These are phyloP conservation scores for Unio delphinus DNA, from an alignment of 2,888 invertebrate species.

Conservation along the genomic window DNA sequence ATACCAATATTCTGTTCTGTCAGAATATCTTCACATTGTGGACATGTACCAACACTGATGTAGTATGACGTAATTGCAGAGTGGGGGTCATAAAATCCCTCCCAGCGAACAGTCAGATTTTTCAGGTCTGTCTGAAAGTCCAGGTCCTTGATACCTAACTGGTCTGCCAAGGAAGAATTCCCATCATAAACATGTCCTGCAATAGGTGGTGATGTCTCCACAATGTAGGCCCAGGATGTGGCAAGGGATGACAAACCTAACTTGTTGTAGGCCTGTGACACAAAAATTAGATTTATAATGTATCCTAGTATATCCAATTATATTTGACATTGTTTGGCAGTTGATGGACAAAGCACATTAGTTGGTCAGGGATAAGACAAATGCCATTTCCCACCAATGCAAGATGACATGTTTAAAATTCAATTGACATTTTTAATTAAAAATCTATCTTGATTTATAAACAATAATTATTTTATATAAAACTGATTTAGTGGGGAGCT, in stretches of 20 bases:
- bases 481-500: no score
- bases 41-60: conserved; percentile 31
- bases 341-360: no score
- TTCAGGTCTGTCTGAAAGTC: conserved; percentile 22
- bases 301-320: no score
- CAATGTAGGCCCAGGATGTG: conserved; percentile 21
- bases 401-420: no score
- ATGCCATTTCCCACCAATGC: no score
- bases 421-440: no score
- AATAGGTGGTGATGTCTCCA: conserved; percentile 17
- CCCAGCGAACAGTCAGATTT: conserved; percentile 23
- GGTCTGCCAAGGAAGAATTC: neutral
- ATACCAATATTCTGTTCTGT: conserved; percentile 18
- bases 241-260: conserved; percentile 16
- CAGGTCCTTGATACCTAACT: conserved; percentile 11
- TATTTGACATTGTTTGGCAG: no score
- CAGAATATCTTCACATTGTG: conserved; percentile 25
- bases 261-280: conserved; percentile 12
- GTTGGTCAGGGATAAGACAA: no score
- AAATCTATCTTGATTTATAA: no score
- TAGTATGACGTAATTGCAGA: conserved; percentile 27
- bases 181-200: conserved; percentile 21
- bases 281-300: neutral
- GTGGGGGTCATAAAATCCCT: conserved; percentile 32
- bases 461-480: no score